These are phyloP conservation scores for Tangara arthus DNA, from an alignment of 2,797 vertebrate species.

Conservation along the genomic window DNA sequence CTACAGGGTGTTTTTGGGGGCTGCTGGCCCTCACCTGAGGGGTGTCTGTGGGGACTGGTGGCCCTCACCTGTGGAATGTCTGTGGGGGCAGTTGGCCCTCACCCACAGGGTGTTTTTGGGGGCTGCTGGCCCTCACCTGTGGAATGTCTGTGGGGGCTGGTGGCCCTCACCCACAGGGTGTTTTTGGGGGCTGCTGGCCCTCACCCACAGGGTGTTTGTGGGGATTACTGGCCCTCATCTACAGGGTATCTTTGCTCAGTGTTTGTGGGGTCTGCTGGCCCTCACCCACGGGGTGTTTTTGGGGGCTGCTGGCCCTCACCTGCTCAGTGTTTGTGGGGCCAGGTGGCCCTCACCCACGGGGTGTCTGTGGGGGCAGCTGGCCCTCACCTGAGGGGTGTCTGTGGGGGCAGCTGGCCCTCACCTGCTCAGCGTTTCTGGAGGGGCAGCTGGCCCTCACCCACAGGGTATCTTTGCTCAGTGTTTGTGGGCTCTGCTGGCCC, in stretches of 20 bases:
- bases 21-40: accelerated
- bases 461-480: too few species aligned
- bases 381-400: too few species aligned
- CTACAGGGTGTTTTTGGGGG: accelerated
- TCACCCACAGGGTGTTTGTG: not conserved
- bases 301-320: not conserved
- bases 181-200: accelerated
- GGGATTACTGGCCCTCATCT: accelerated
- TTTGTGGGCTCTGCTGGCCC: accelerated
- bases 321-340: not conserved
- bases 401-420: too few species aligned
- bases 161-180: accelerated
- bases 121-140: not conserved
- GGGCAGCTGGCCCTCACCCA: too few species aligned
- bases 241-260: accelerated
- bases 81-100: accelerated
- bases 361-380: not conserved
- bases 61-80: accelerated
- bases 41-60: accelerated
- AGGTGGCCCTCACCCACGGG: accelerated
- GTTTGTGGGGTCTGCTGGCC: accelerated
- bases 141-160: not conserved
- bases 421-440: too few species aligned
- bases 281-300: accelerated
- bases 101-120: accelerated